Percentiles rank a stretch among this genome's conserved stretches.
phyloP scores from a whole-genome alignment of 2,888 invertebrate species.

The Tenthredo scrophulariae region DNA sequence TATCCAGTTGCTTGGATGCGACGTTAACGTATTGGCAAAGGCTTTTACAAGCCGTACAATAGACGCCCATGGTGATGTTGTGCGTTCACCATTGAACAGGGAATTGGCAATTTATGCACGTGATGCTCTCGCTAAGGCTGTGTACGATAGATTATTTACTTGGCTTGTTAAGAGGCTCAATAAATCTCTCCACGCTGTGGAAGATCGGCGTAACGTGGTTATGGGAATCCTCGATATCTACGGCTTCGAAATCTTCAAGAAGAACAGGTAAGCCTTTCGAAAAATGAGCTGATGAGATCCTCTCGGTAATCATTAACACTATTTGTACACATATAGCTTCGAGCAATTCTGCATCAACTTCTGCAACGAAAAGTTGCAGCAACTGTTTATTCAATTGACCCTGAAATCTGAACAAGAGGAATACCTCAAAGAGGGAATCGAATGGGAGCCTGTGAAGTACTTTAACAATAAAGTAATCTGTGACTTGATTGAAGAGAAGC shows the following conservation, averaged over 20 bases:
- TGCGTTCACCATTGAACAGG: constrained; percentile 88
- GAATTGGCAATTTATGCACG: constrained; percentile 92
- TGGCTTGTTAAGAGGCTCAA: constrained; percentile 94
- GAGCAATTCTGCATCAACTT: constrained; percentile 97
- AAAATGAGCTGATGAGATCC: background rate
- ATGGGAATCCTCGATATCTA: constrained; percentile 97
- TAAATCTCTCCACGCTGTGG: constrained; percentile 83
- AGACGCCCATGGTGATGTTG: constrained; percentile 91
- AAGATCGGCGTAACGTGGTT: constrained; percentile 83
- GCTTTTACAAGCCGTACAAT: constrained; percentile 93
- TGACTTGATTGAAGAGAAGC: constrained; percentile 93
- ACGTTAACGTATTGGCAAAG: constrained; percentile 83
- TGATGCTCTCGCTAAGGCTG: constrained; percentile 94
- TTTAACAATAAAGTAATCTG: constrained; percentile 97
- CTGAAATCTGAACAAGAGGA: constrained; percentile 96
- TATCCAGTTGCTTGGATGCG: constrained; percentile 87
- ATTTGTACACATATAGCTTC: constrained; percentile 80
- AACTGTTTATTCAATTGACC: constrained; percentile 94
- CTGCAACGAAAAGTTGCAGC: constrained; percentile 97
- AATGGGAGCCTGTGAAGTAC: constrained; percentile 93
- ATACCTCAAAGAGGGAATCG: constrained; percentile 93
- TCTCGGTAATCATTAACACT: constrained; percentile 48
- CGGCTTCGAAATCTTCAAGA: constrained; percentile 95
- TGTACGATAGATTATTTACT: constrained; percentile 94
- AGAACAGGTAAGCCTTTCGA: constrained; percentile 84